Evolutionary conservation across 2,888 invertebrate genomes (phyloP).

Genomic region (Iphiclides podalirius): DNA sequence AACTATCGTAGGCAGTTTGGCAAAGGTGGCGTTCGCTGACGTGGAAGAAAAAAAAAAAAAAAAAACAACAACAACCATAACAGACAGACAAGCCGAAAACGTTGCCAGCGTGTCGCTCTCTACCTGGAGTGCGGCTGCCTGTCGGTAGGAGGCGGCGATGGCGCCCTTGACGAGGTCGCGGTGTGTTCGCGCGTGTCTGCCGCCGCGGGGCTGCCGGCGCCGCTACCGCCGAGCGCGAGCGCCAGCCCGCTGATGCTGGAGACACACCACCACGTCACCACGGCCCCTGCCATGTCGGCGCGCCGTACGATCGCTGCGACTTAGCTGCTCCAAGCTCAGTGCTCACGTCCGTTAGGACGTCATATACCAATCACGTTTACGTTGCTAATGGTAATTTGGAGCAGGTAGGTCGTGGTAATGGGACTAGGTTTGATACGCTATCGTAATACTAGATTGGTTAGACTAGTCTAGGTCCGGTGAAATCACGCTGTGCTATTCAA

Average conservation of each 20-base stretch:
- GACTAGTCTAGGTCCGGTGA: constrained; percentile 35
- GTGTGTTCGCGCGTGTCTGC: constrained; percentile 58
- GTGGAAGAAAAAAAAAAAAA: neutral
- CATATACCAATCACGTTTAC: too few species aligned
- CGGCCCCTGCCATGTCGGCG: constrained; percentile 57
- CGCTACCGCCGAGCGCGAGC: constrained; percentile 77
- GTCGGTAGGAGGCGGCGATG: constrained; percentile 70
- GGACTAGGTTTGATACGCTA: constrained; percentile 45
- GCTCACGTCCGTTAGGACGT: too few species aligned
- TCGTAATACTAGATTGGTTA: constrained; percentile 40
- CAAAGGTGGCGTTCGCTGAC: constrained; percentile 23
- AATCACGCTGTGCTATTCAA: constrained; percentile 40
- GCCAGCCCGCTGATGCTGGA: constrained; percentile 80
- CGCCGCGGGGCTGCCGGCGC: constrained; percentile 62
- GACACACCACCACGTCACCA: constrained; percentile 79
- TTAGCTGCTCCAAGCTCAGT: constrained; percentile 75
- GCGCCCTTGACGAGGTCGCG: constrained; percentile 67
- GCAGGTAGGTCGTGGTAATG: constrained; percentile 64
- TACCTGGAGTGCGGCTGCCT: constrained; percentile 76
- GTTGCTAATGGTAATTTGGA: too few species aligned
- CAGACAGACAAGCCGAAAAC: constrained; percentile 63
- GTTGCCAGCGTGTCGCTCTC: constrained; percentile 67
- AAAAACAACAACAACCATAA: constrained; percentile 49
- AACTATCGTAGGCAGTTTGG: too few species aligned
- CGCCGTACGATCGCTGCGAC: constrained; percentile 42